phyloP scores from a whole-genome alignment of 2,797 vertebrate genomes.

The Sebastes oblongus region DNA sequence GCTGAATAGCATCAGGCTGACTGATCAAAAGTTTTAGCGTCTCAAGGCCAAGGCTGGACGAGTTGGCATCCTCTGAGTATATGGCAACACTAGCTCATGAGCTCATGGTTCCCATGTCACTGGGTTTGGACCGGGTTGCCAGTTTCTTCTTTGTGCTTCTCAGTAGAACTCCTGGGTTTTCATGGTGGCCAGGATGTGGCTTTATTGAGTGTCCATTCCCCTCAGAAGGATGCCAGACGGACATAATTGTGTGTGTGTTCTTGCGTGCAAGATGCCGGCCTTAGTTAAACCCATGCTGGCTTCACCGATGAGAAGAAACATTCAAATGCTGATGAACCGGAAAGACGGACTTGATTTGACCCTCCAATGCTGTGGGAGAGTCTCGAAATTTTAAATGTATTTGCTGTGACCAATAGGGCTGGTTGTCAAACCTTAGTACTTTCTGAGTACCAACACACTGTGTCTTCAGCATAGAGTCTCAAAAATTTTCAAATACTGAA shows the following conservation, averaged over 20 bases:
- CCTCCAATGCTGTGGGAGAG: slow-evolving; percentile 52
- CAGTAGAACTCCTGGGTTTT: slow-evolving; percentile 61
- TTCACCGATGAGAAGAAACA: slow-evolving; percentile 70
- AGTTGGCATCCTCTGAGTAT: slow-evolving; percentile 48
- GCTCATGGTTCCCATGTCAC: slow-evolving; percentile 69
- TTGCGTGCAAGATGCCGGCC: slow-evolving; percentile 41
- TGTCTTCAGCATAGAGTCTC: not conserved
- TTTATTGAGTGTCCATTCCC: slow-evolving; percentile 66
- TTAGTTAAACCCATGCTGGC: slow-evolving; percentile 62
- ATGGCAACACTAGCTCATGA: slow-evolving; percentile 49
- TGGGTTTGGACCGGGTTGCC: slow-evolving; percentile 45
- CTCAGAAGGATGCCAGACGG: slow-evolving; percentile 68
- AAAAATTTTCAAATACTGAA: too few species aligned
- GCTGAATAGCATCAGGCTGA: slow-evolving; percentile 30
- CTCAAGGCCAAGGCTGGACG: slow-evolving; percentile 29
- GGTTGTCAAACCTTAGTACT: not conserved
- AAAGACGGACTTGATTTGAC: slow-evolving; percentile 60
- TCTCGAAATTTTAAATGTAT: not conserved
- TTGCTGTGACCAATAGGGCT: not conserved
- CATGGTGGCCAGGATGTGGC: slow-evolving; percentile 77
- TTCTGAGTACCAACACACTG: not conserved
- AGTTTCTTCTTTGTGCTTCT: slow-evolving; percentile 68
- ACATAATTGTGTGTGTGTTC: slow-evolving; percentile 45
- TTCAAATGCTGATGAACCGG: slow-evolving; percentile 82
- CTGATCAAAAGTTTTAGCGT: slow-evolving; percentile 36